Percentiles rank a stretch among this genome's conserved stretches.
phyloP scores from a whole-genome alignment of 2,113 vertebrate species.

The Procavia capensis region DNA sequence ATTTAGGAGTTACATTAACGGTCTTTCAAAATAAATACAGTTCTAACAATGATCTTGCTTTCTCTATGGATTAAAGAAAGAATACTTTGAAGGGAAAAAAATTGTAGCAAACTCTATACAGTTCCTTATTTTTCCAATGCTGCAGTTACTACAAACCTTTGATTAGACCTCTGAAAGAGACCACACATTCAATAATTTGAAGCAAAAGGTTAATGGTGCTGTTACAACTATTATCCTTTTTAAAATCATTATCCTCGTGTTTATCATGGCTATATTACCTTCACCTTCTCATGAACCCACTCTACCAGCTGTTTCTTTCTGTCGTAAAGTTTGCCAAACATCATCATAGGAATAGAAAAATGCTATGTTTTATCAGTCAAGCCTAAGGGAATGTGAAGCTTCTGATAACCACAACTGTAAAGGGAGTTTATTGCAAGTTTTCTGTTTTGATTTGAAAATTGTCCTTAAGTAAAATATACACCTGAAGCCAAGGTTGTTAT shows the following conservation, averaged over 20 bases:
- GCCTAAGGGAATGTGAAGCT: slow-evolving; percentile 93
- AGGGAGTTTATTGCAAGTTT: slow-evolving; percentile 90
- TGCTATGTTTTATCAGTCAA: slow-evolving; percentile 96
- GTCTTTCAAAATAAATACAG: slow-evolving; percentile 16
- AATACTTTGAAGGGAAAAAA: slow-evolving; percentile 67
- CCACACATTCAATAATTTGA: slow-evolving; percentile 89
- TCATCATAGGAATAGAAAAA: slow-evolving; percentile 94
- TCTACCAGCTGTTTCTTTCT: slow-evolving; percentile 95
- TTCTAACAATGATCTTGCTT: slow-evolving; percentile 42
- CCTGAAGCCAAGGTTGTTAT: slow-evolving; percentile 83
- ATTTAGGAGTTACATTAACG: slow-evolving; percentile 58
- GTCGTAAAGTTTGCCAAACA: slow-evolving; percentile 96
- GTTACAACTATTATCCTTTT: slow-evolving; percentile 95
- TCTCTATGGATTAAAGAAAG: slow-evolving; percentile 51
- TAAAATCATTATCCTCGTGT: slow-evolving; percentile 95
- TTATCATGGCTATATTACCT: slow-evolving; percentile 97
- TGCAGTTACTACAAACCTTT: slow-evolving; percentile 85
- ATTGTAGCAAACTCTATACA: slow-evolving; percentile 77
- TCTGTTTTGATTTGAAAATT: slow-evolving; percentile 90
- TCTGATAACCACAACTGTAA: slow-evolving; percentile 87
- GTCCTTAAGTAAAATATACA: slow-evolving; percentile 87
- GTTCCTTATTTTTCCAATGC: slow-evolving; percentile 74
- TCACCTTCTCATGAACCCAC: slow-evolving; percentile 99
- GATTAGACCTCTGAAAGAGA: slow-evolving; percentile 87
- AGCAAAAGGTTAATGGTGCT: slow-evolving; percentile 96